Evolutionary conservation across 2,113 vertebrate species (phyloP).

Genomic region (Pogonocichla stellata): DNA sequence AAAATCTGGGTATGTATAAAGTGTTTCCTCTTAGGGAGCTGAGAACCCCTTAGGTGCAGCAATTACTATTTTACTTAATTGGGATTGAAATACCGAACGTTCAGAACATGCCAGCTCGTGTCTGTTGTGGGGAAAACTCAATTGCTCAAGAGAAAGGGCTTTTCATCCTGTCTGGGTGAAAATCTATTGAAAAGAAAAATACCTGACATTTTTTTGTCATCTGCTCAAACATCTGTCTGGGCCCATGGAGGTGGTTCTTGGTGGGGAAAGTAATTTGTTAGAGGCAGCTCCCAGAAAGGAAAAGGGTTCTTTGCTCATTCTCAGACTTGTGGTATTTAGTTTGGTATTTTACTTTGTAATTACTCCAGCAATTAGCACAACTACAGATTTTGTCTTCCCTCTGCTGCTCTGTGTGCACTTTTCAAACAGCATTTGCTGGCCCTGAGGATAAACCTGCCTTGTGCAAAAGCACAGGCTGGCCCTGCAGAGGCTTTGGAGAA

Average conservation of each 20-base stretch:
- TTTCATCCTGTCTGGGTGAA: neutral
- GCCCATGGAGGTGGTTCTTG: neutral
- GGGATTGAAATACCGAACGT: neutral
- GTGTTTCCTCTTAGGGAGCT: constrained; percentile 8
- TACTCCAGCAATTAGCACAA: neutral
- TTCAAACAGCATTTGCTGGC: fast-evolving
- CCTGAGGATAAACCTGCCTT: neutral
- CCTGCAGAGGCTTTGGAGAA: neutral
- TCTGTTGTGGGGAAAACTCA: constrained; percentile 1
- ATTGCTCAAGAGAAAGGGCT: neutral
- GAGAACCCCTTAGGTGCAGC: constrained; percentile 29
- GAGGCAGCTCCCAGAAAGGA: neutral
- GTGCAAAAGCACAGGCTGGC: neutral
- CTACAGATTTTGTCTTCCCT: neutral
- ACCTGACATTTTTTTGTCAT: neutral
- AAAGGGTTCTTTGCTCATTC: neutral
- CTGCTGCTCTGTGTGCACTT: neutral
- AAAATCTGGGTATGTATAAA: neutral
- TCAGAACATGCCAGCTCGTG: neutral
- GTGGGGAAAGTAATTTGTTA: neutral
- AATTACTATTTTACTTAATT: constrained; percentile 48
- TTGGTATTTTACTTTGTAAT: constrained; percentile 6
- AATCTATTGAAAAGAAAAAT: constrained; percentile 13
- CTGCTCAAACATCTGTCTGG: neutral
- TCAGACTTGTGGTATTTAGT: neutral